Base-by-base conservation (phyloP, 1,140 invertebrate genomes). In the Drosophila burlai region DNA sequence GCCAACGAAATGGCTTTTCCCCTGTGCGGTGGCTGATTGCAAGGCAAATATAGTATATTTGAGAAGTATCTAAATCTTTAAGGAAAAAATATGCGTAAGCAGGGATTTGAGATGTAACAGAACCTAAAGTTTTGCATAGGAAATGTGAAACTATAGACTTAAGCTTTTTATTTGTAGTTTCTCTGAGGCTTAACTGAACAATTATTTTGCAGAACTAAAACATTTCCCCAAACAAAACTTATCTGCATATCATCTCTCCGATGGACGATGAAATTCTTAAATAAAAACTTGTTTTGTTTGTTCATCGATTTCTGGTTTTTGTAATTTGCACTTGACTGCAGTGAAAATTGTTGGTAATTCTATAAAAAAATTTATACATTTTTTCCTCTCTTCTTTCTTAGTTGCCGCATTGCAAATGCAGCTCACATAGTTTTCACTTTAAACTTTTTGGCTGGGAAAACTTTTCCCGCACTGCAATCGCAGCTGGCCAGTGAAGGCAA, bases 381-480 rank as follows among this genome's bases (percentile, higher is more conserved):
- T 73, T 66, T 59, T 43, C 21, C n/a, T 3, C 50, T 42, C 3
- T 31, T 34, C 45, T 31, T 68, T 63, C 18, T 47, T 34, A 60
- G 45, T 21, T 89, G 80, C 84, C 83, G 84, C 83, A 86, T 89
- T 77, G 84, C 84, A 80, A 86, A 86, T 86, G 78, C 83, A 74
- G 71, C 68, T 69, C 76, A 49, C 76, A 86, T 86, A 86, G 76
- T 86, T 84, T 81, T 69, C 55, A 73, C 80, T 87, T 80, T 76
- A 72, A 87, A 87, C 80, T 86, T 86, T 61, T 61, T 46, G 38
- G 26, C n/a, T 31, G 43, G 38, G 49, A 24, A 69, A 65, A 75
- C 59, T 68, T 65, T 65, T 40, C 49, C 69, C 40, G 50, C 60
- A 43, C 40, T 36, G 68, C 46, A 50, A 45, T 40, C 58, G 52